A percentile compares a stretch with the other conserved stretches of the same genome.
These are phyloP conservation scores for Elephas maximus DNA, from an alignment of 2,113 vertebrate species.

Conservation along the genomic window DNA sequence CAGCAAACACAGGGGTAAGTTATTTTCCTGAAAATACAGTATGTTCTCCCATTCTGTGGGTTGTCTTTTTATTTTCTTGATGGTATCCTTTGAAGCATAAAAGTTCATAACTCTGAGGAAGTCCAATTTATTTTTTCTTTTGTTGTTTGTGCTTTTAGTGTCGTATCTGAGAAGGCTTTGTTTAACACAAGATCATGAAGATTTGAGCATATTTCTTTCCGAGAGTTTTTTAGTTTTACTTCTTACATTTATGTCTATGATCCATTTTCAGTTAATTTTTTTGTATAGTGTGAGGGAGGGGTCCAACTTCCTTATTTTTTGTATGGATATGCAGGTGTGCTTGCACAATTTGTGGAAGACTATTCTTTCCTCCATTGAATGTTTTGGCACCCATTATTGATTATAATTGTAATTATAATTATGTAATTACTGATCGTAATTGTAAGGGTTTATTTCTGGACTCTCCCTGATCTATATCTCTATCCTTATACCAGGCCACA, in stretches of 20 bases:
- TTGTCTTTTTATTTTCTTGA: not conserved
- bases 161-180: not conserved
- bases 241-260: not conserved
- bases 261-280: not conserved
- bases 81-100: not conserved
- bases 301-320: not conserved
- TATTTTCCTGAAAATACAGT: too few species aligned
- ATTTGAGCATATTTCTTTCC: not conserved
- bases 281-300: not conserved
- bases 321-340: not conserved
- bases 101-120: not conserved
- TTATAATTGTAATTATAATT: not conserved
- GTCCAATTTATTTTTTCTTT: not conserved
- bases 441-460: not conserved
- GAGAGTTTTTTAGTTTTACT: not conserved
- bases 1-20: too few species aligned
- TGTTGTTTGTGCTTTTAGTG: not conserved
- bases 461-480: not conserved
- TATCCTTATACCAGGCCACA: not conserved
- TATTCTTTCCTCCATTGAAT: not conserved
- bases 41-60: not conserved
- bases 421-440: not conserved
- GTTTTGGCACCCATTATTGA: not conserved
- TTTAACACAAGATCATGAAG: not conserved
- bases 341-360: not conserved